Percentiles rank a stretch among this genome's conserved stretches.
phyloP scores from a whole-genome alignment of 2,888 invertebrate species.

The Mystacides longicornis region DNA sequence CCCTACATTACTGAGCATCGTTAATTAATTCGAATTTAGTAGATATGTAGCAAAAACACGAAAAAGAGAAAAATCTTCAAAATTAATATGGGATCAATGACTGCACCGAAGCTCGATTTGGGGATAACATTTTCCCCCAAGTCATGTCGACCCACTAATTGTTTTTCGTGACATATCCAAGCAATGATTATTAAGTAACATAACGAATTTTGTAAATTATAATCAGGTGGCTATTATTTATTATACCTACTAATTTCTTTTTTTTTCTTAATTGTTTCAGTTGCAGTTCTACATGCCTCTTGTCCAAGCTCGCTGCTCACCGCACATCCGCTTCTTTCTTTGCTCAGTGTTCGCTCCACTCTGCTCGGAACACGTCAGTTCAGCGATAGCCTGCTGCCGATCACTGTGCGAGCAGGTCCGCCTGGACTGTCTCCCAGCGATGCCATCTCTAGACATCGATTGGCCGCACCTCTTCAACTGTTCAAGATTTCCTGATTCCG shows the following conservation, averaged over 20 bases:
- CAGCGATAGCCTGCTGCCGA: slow-evolving; percentile 78
- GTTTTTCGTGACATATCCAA: no score
- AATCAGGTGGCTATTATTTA: background rate
- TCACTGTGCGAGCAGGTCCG: slow-evolving; percentile 75
- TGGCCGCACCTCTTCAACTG: slow-evolving; percentile 76
- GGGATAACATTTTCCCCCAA: no score
- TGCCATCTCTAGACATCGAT: slow-evolving; percentile 52
- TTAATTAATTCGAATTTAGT: no score
- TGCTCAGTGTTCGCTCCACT: slow-evolving; percentile 88
- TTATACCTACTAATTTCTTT: background rate
- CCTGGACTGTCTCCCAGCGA: slow-evolving; percentile 62
- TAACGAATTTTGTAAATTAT: no score
- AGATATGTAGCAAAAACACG: no score
- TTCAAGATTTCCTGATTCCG: slow-evolving; percentile 67
- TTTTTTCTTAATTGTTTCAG: slow-evolving; percentile 39
- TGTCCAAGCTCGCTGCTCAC: slow-evolving; percentile 72
- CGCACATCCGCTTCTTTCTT: slow-evolving; percentile 75
- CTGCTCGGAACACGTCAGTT: slow-evolving; percentile 80
- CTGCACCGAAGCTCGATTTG: no score
- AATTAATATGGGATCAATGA: no score
- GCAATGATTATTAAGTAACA: no score
- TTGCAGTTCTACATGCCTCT: slow-evolving; percentile 63
- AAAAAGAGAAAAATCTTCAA: no score
- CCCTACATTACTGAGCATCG: no score
- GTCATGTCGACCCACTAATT: no score